A percentile compares a stretch with the other conserved stretches of the same genome.
Evolutionary conservation across 2,797 vertebrate genomes (phyloP).

Genomic region (Spheniscus humboldti): DNA sequence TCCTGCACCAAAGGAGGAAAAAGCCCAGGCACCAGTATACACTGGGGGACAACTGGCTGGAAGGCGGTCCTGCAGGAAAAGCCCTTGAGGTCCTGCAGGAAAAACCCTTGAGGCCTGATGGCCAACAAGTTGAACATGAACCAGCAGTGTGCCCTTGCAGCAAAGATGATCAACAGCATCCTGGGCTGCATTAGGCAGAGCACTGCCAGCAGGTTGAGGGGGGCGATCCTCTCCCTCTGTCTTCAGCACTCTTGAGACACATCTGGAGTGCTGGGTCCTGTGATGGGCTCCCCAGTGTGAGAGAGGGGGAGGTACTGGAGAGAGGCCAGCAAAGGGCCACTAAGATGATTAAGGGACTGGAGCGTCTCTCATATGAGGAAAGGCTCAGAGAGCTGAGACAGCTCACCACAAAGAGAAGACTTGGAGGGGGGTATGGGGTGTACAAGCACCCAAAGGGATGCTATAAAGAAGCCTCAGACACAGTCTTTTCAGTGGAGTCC

Average conservation of each 20-base stretch:
- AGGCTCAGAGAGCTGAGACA: neutral
- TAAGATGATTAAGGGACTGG: neutral
- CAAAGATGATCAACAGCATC: neutral
- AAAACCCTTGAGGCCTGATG: neutral
- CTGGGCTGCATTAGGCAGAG: neutral
- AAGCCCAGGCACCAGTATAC: neutral
- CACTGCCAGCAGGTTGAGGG: no score
- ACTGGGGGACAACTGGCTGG: no score
- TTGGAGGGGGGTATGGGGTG: rapidly evolving
- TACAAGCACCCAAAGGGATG: neutral
- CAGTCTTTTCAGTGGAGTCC: neutral
- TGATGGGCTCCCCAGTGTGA: neutral
- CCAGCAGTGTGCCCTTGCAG: neutral
- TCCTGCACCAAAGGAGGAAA: neutral
- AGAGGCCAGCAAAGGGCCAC: neutral
- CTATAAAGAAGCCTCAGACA: neutral
- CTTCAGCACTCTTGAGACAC: neutral
- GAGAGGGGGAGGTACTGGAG: neutral
- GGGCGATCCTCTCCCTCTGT: no score
- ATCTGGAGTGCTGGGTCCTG: neutral
- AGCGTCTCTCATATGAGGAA: neutral
- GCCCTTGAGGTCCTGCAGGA: neutral
- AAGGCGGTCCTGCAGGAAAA: neutral
- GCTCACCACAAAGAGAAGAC: neutral
- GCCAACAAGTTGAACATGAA: neutral